phyloP scores from a whole-genome alignment of 2,113 vertebrate species.

The Crotalus viridis region DNA sequence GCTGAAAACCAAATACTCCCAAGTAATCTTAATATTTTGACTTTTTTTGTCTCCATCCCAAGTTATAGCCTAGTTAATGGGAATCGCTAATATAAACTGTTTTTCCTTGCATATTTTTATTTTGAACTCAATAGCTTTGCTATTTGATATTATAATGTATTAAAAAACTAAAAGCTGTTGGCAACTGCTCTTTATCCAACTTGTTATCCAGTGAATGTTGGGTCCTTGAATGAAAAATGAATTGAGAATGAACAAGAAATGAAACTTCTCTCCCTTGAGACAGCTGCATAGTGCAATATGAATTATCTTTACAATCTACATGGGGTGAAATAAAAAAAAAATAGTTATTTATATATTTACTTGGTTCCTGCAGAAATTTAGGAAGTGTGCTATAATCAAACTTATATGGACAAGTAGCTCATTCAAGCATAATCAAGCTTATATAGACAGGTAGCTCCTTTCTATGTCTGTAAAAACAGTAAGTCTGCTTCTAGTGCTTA shows the following conservation, averaged over 20 bases:
- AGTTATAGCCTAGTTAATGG: neutral
- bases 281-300: neutral
- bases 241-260: neutral
- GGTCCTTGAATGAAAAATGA: neutral
- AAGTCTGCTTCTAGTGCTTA: neutral
- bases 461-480: neutral
- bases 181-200: conserved; percentile 11
- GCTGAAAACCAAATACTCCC: neutral
- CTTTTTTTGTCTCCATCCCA: neutral
- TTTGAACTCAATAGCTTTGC: neutral
- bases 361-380: neutral
- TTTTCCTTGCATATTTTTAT: neutral
- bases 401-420: neutral
- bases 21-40: neutral
- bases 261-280: neutral
- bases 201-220: neutral
- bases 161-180: conserved; percentile 1
- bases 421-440: no score
- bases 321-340: neutral
- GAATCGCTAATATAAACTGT: neutral
- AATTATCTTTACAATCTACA: neutral
- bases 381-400: neutral
- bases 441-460: neutral
- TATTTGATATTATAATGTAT: neutral
- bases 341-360: neutral